Base-by-base conservation (phyloP, 1,140 invertebrate species). In the Alviniconcha marisindica region DNA sequence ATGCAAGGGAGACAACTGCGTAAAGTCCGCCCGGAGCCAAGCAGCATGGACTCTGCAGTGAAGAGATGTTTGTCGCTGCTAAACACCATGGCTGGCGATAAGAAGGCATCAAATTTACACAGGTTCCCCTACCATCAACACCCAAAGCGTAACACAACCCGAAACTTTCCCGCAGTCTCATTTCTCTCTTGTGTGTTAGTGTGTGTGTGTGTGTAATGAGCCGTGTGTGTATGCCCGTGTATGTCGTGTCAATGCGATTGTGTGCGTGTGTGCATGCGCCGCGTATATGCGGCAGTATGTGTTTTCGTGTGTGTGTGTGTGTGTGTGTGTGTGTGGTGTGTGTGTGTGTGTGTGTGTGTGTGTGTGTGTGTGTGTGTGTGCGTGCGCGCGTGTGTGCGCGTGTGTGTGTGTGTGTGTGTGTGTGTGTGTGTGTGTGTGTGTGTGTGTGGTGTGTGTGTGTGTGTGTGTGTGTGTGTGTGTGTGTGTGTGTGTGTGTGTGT, bases 91-190 rank as follows among this genome's bases (percentile, higher is more conserved):
- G 69, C 69, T 33, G 14, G 10, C 69, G 69, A 71, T 71, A 71
- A 71, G 69, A 12, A 71, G 69, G 69, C 69, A 71, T 71, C 69
- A 71, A 71, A 71, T 71, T 71, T 71, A 71, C 69, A 71, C 69
- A 71, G 69, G 69, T 71, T 71, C 69, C 69, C 36, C 69, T 33
- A 38, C 69, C 36, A 71, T 31, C 69, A 71, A 71, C 69, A 69
- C 36, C 69, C 69, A 71, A 71, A 71, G 69, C 69, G 69, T 71
- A 71, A 71, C 69, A 40, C 69, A 40, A 71, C 33, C 36, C 36
- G 5, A 71, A 71, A 71, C 69, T 71, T 40, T 71, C 69, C 36
- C 7, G 5, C 36, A 40, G 14, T 18, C 36, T 18, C 69, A 48
- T 48, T 48, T 48, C 44, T 69, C 5, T 69, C 5, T 69, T 5